These are phyloP conservation scores for Zygogramma bicolorata DNA, from an alignment of 2,888 invertebrate species.

Conservation along the genomic window DNA sequence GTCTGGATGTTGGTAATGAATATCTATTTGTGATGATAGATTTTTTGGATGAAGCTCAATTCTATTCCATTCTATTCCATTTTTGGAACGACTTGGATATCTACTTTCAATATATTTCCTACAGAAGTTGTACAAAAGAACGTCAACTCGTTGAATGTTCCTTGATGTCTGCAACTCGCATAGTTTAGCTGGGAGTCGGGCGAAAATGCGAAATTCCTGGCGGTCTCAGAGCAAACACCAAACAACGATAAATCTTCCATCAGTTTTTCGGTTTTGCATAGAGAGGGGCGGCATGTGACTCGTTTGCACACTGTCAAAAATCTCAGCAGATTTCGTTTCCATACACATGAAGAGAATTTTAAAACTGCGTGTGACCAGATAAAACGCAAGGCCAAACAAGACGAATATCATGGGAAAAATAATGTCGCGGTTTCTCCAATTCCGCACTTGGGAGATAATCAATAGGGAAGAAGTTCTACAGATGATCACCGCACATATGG, in stretches of 20 bases:
- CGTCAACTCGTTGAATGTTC: constrained; percentile 20
- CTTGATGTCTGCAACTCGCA: constrained; percentile 33
- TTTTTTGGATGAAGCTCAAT: no score
- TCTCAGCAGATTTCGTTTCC: neutral
- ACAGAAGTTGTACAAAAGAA: constrained; percentile 3
- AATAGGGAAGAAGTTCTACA: no score
- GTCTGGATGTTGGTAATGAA: no score
- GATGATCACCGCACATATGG: no score
- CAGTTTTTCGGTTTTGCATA: neutral
- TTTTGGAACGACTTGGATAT: no score
- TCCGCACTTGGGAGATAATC: no score
- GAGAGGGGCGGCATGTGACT: neutral
- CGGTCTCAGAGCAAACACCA: neutral
- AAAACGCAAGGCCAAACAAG: no score
- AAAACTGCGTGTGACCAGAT: neutral
- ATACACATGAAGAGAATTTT: neutral
- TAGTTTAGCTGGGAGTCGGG: constrained; percentile 26
- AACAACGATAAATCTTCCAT: neutral
- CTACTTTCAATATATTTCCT: neutral
- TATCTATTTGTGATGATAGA: no score
- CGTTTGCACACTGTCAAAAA: neutral
- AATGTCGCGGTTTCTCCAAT: no score
- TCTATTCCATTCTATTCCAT: no score
- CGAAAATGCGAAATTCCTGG: constrained; percentile 22
- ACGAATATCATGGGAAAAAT: no score